phyloP scores from a whole-genome alignment of 2,888 invertebrate species.

The Drosophila neonasuta region DNA sequence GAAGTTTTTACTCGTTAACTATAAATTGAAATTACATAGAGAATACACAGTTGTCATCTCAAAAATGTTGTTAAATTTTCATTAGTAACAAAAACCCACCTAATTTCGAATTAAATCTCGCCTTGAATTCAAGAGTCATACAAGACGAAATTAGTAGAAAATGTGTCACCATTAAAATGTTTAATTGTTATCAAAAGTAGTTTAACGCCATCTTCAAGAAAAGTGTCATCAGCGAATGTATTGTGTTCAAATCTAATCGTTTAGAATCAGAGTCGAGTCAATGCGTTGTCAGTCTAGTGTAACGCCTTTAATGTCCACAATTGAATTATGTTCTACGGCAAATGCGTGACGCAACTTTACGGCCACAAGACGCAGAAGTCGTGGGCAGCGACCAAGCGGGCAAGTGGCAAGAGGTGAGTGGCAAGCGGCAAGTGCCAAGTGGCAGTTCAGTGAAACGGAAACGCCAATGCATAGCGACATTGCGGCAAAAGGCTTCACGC shows the following conservation, averaged over 20 bases:
- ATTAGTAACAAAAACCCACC: too few species aligned
- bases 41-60: too few species aligned
- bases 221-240: conserved; percentile 2
- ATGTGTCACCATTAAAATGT: neutral
- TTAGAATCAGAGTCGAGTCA: conserved; percentile 4
- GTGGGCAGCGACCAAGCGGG: neutral
- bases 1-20: too few species aligned
- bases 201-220: neutral
- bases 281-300: conserved; percentile 14
- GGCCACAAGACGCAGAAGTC: conserved; percentile 2
- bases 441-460: conserved; percentile 42
- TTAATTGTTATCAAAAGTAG: neutral
- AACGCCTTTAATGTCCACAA: conserved; percentile 20
- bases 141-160: neutral
- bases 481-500: conserved; percentile 42
- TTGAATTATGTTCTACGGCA: conserved; percentile 25
- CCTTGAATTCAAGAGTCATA: too few species aligned
- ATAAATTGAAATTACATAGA: too few species aligned
- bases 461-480: conserved; percentile 36
- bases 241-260: neutral
- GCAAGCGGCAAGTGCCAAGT: conserved; percentile 10
- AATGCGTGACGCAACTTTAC: conserved; percentile 20
- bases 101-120: too few species aligned
- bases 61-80: too few species aligned
- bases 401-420: neutral